Base-by-base conservation (phyloP, 2,113 vertebrate genomes). In the Gallinago undulata region DNA sequence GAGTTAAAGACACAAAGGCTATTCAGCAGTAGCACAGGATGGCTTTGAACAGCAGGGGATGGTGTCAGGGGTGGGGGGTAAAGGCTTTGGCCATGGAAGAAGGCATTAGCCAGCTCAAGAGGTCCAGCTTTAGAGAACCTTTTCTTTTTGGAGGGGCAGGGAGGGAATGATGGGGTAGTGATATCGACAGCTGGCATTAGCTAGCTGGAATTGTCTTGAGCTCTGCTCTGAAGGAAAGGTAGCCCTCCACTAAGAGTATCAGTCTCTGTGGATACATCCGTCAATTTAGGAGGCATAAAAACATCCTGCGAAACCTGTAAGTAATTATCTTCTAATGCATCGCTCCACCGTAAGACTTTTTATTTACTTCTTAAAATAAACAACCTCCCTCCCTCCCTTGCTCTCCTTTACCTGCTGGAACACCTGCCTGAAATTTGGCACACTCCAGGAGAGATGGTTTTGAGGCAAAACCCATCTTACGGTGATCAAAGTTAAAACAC, bases 221-320 rank as follows among this genome's bases (percentile, higher is more conserved):
- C 35, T 95, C 62, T 81, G 9, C 70, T 77, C 62, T 56, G 88
- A 91, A 88, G 19, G 80, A 64, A 70, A 87, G 57, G 41, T 68
- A 94, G 78, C 83, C 33, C 27, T 86, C 45, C 39, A 33, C 62
- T 78, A 56, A 87, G n/a, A 72, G 28, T 51, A 78, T 74, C 69
- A 64, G 68, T 51, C 79, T 90, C 92, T 81, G 73, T 48, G 69
- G 83, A 88, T 72, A 64, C 51, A 86, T 84, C 60, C 64, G 53
- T 93, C 90, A 94, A 53, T 77, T 93, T 72, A 84, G 73, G 76
- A 96, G 76, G 41, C 57, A 84, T 87, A 92, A 93, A 96, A 93
- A 86, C 68, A 94, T 64, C 68, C 90, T 63, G 68, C 57, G 90
- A 84, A 93, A 78, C n/a, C 35, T 73, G 60, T 84, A 90, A 90